These are phyloP conservation scores for Hylomyscus alleni DNA, from an alignment of 2,797 vertebrate species.

Conservation along the genomic window DNA sequence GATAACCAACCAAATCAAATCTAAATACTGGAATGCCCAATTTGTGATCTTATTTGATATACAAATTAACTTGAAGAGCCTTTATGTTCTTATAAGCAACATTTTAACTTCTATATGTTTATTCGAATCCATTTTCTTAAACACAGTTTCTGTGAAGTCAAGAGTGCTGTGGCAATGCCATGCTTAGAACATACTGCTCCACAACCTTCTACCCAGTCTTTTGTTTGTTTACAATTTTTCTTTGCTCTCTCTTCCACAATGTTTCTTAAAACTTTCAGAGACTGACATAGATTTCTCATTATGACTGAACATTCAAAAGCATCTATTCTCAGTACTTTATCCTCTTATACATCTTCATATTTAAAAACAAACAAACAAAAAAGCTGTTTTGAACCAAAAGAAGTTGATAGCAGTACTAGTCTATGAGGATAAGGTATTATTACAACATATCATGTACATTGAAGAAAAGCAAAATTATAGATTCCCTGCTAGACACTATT, in stretches of 20 bases:
- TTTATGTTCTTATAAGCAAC: neutral
- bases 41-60: neutral
- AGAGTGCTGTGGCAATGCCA: neutral
- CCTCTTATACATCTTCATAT: too few relatives aligned
- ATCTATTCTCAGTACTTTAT: neutral
- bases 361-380: too few relatives aligned
- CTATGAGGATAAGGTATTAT: neutral
- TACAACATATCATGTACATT: neutral
- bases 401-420: neutral
- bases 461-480: neutral
- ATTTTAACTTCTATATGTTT: neutral
- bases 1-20: slow-evolving; percentile 33
- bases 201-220: too few relatives aligned
- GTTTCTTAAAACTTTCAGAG: neutral
- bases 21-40: neutral
- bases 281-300: too few relatives aligned
- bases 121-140: slow-evolving; percentile 35
- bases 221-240: neutral
- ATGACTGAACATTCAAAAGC: neutral
- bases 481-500: neutral
- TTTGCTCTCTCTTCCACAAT: neutral
- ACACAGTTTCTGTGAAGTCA: neutral
- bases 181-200: neutral
- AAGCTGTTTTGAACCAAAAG: neutral
- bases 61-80: neutral